phyloP scores from a whole-genome alignment of 2,888 invertebrate genomes.

The Pachliopta kotzebuea region DNA sequence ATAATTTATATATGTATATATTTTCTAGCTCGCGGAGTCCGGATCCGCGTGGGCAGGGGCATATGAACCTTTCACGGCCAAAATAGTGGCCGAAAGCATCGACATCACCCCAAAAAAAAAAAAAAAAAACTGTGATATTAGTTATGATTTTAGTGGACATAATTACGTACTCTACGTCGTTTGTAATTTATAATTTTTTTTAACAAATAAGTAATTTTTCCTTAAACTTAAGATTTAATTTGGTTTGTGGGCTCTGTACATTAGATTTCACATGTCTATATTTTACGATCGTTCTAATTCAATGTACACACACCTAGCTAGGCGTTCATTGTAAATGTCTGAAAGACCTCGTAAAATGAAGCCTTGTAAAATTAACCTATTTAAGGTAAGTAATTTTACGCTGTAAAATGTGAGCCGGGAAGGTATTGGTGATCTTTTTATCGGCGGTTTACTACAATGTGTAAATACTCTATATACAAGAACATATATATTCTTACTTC shows the following conservation, averaged over 20 bases:
- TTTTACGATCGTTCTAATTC: constrained; percentile 34
- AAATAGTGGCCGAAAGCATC: no score
- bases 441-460: constrained; percentile 16
- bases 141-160: no score
- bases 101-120: no score
- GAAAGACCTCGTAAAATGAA: constrained; percentile 36
- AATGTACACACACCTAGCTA: constrained; percentile 29
- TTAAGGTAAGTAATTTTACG: no score
- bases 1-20: no score
- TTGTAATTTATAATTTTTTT: not conserved
- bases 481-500: not conserved
- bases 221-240: not conserved
- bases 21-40: no score
- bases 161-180: not conserved
- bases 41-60: no score
- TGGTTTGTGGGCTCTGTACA: constrained; percentile 14
- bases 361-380: constrained; percentile 37
- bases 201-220: not conserved
- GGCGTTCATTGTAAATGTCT: constrained; percentile 34
- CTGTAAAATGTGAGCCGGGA: constrained; percentile 26
- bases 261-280: constrained; percentile 29
- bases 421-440: constrained; percentile 21
- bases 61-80: no score
- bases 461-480: constrained; percentile 7
- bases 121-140: no score